Evolutionary conservation across 1,140 invertebrate genomes (phyloP), one percentile per base, ranked within the genome.

Genomic region (Triops cancriformis): DNA sequence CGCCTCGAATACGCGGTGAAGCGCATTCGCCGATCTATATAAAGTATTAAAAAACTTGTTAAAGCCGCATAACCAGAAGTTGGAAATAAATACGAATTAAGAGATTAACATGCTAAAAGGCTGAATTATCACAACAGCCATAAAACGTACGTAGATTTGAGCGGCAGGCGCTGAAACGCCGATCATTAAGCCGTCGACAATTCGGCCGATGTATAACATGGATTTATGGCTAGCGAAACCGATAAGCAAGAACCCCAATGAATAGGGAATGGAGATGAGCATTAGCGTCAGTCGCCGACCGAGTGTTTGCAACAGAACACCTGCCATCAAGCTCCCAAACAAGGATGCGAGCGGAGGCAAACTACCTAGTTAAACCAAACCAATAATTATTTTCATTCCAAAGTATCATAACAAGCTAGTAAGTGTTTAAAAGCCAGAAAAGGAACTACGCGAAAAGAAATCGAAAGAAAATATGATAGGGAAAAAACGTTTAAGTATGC

Each of bases 241-340:
- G 72, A 86, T 83, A 5, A 81, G 72, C 11, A 83, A 26, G 81
- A 84, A 87, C 37, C 86, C 86, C 45, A 82, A 23, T 9, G 84
- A 43, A 76, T 84, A 86, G 1, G 85, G 83, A 27, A 85, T 26
- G 1, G 83, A 82, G 12, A 83, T 82, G 11, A 84, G 76, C 45
- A 84, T 79, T 11, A 87, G 79, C 0, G 85, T 83, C 26, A 77
- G 73, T 80, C 83, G 85, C n/a, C 86, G 79, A 9, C 86, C 86
- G 76, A 83, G 77, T 74, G 82, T 83, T 75, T 86, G 85, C 26
- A 85, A 82, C 23, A 81, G 76, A 78, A 80, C 84, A 73, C 81
- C 73, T 78, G 78, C 78, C 23, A 45, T 3, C 72, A 79, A 77
- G 42, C 78, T 79, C 26, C 78, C 78, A 43, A 79, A 78, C 27